Base-by-base conservation (phyloP, 1,140 invertebrate genomes). In the Aphaenogaster rudis region DNA sequence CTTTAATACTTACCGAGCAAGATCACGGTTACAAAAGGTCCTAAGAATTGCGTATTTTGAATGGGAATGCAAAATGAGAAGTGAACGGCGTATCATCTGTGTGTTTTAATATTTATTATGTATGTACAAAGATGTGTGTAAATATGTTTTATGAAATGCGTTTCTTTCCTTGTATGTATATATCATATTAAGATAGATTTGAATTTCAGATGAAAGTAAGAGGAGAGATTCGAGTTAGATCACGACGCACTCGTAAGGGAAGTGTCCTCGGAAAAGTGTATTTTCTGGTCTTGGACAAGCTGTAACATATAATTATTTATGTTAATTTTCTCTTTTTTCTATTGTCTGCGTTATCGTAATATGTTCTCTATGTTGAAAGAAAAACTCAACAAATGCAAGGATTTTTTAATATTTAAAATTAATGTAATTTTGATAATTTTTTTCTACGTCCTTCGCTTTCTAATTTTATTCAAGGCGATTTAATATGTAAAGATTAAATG, bases 191-290 rank as follows among this genome's bases (percentile, higher is more conserved):
- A 64, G 39, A 88, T 64, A 71, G 86, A 82, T 88, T 91, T 61
- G 52, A 74, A 74, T 86, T 89, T 33, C 88, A 85, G 76, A 85
- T 67, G 74, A 61, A 67, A 80, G 36, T 36, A 85, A 81, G 57
- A 50, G 54, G 52, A 64, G 61, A 89, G 48, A 88, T 77, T 81
- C 71, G 61, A 63, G 88, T 96, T 93, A 97, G 93, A 97, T 97
- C 63, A 97, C 96, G 87, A 97, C 96, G 92, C 97, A 97, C 92
- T 97, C 97, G 88, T 97, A 96, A n/a, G 97, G 97, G 88, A 96
- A 96, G 33, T 96, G 93, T 88, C 96, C 95, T 48, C 95, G 95
- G 42, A 94, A 93, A 71, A 94, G 93, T 86, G 90, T 87, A 86
- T 92, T 91, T 15, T 92, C 92, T 81, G 95, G 93, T 17, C 93